Evolutionary conservation across 2,797 vertebrate species (phyloP).

Genomic region (Adrianichthys oophorus): DNA sequence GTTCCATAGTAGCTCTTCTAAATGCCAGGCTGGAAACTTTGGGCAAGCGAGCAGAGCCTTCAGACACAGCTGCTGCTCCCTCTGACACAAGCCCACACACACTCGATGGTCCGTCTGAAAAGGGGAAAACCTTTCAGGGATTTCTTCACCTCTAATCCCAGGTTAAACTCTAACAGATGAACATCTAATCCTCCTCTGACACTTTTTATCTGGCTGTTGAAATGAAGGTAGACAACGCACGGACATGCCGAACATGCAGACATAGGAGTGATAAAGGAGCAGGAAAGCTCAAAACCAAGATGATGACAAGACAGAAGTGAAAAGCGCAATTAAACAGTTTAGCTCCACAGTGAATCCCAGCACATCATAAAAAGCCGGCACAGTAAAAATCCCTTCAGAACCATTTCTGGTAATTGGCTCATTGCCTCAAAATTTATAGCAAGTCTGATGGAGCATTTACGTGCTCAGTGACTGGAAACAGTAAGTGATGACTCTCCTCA

Average conservation of each 20-base stretch:
- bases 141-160: conserved; percentile 4
- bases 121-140: neutral
- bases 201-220: neutral
- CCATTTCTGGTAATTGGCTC: conserved; percentile 1
- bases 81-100: neutral
- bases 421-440: conserved; percentile 17
- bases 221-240: neutral
- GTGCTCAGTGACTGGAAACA: conserved; percentile 57
- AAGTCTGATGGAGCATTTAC: conserved; percentile 27
- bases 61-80: conserved; percentile 55
- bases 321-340: conserved; percentile 4
- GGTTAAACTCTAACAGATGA: neutral
- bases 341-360: neutral
- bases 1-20: conserved; percentile 39
- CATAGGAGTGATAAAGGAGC: too few species aligned
- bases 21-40: conserved; percentile 25
- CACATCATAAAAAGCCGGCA: conserved; percentile 1
- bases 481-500: conserved; percentile 37
- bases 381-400: conserved; percentile 4
- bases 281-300: too few species aligned
- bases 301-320: too few species aligned
- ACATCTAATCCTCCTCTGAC: neutral
- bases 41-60: conserved; percentile 36
- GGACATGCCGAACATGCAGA: neutral
- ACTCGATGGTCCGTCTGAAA: neutral